Evolutionary conservation across 2,113 vertebrate genomes (phyloP).

Genomic region (Suncus etruscus): DNA sequence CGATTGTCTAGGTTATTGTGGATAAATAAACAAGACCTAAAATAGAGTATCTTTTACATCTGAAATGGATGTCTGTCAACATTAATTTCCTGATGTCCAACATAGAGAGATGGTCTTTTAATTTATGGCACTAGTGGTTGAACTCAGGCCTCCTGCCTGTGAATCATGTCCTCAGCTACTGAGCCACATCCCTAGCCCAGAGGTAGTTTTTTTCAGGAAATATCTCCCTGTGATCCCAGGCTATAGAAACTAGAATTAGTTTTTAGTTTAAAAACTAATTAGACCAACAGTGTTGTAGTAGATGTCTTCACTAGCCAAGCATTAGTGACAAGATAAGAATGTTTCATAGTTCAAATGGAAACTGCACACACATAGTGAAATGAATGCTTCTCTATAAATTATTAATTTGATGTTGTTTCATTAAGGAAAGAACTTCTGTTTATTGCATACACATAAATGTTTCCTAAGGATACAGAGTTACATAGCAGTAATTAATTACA

Average conservation of each 20-base stretch:
- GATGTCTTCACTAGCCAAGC: conserved; percentile 29
- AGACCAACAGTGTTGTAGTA: conserved; percentile 42
- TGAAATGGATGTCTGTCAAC: conserved; percentile 32
- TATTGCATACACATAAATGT: conserved; percentile 58
- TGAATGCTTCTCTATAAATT: conserved; percentile 28
- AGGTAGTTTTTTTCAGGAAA: not conserved
- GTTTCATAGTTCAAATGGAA: conserved; percentile 45
- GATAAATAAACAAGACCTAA: not conserved
- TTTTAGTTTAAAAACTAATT: not conserved
- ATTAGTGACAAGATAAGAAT: conserved; percentile 47
- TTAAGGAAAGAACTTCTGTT: not conserved
- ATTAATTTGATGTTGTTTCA: conserved; percentile 17
- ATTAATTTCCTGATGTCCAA: conserved; percentile 32
- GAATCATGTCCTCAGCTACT: too few species aligned
- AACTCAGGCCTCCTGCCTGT: too few species aligned
- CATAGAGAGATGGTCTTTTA: not conserved
- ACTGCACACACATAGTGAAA: conserved; percentile 19
- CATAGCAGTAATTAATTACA: conserved; percentile 32
- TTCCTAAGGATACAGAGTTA: not conserved
- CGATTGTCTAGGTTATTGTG: conserved; percentile 11
- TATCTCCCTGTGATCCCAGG: not conserved
- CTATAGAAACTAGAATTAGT: conserved; percentile 6
- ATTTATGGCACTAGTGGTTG: too few species aligned
- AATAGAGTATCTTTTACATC: conserved; percentile 12
- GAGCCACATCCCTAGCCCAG: too few species aligned